A percentile compares a stretch with the other conserved stretches of the same genome.
phyloP scores from a whole-genome alignment of 2,113 vertebrate genomes.

The Lophochroa leadbeateri region DNA sequence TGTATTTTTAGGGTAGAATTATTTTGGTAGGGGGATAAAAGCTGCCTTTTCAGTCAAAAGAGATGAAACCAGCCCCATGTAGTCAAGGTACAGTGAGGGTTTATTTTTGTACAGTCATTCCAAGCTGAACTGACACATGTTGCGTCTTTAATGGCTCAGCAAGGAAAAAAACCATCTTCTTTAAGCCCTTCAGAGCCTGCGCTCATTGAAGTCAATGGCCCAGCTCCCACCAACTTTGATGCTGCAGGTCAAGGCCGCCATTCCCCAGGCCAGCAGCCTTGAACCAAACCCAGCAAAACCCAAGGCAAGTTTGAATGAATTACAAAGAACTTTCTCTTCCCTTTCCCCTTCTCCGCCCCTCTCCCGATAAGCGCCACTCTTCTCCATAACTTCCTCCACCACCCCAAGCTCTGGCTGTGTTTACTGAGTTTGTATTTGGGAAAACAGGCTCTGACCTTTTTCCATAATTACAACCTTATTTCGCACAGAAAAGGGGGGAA shows the following conservation, averaged over 20 bases:
- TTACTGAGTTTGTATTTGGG: conserved; percentile 40
- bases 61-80: background rate
- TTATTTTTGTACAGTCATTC: background rate
- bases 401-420: background rate
- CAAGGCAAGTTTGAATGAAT: conserved; percentile 37
- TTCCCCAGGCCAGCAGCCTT: conserved; percentile 5
- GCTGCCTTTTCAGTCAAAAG: background rate
- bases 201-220: background rate
- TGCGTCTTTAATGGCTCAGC: background rate
- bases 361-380: conserved; percentile 22
- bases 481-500: background rate
- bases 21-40: conserved; percentile 12
- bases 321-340: conserved; percentile 45
- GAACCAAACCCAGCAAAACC: background rate
- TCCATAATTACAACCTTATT: conserved; percentile 73
- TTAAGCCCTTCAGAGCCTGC: background rate
- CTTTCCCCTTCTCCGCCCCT: background rate
- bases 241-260: conserved; percentile 32
- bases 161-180: background rate
- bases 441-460: conserved; percentile 56
- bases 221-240: background rate
- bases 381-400: conserved; percentile 48
- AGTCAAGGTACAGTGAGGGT: background rate
- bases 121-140: background rate
- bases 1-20: background rate